Evolutionary conservation across 1,140 invertebrate species (phyloP), one percentile per base, ranked within the genome.

Genomic region (Drosophila ambigua): DNA sequence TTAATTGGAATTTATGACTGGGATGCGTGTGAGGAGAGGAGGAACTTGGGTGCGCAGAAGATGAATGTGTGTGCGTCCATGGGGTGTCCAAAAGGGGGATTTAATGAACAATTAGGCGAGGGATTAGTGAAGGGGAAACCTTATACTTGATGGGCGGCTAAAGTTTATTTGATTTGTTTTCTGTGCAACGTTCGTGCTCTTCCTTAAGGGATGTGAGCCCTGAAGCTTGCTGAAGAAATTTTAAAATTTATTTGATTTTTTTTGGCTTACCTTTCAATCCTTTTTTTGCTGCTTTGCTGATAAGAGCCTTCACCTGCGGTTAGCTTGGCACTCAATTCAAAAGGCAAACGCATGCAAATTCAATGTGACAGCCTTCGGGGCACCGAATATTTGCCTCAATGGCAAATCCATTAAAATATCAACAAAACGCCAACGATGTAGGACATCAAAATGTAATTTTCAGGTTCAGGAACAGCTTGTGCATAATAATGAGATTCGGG

Each of bases 371-470:
- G 65, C n/a, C 67, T 15, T 31, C 45, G 16, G 64, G 48, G 62
- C 26, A 48, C 53, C 53, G 62, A 84, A 74, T 39, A 68, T 72
- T 66, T 64, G n/a, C 54, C 80, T 85, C 81, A 79, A 85, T 84
- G 80, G 77, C 83, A 77, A 84, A 84, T 80, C 80, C 80, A 84
- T 84, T 84, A 84, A 84, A 84, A 84, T 77, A 84, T 85, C 80
- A 84, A 85, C 81, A 84, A 80, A 85, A 83, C 76, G 66, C 72
- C 35, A 73, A 72, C 77, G 79, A 79, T 75, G 75, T 55, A 83
- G 72, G 81, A 84, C 80, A 84, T 85, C 81, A 84, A 84, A 84
- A 84, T 84, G 80, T 84, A 84, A 84, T 84, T 84, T 84, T 85
- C 80, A 63, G 81, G 72, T 66, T 57, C 35, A 57, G 46, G 63